These are phyloP conservation scores for Cepaea hortensis DNA, from an alignment of 2,888 invertebrate species.

Conservation along the genomic window DNA sequence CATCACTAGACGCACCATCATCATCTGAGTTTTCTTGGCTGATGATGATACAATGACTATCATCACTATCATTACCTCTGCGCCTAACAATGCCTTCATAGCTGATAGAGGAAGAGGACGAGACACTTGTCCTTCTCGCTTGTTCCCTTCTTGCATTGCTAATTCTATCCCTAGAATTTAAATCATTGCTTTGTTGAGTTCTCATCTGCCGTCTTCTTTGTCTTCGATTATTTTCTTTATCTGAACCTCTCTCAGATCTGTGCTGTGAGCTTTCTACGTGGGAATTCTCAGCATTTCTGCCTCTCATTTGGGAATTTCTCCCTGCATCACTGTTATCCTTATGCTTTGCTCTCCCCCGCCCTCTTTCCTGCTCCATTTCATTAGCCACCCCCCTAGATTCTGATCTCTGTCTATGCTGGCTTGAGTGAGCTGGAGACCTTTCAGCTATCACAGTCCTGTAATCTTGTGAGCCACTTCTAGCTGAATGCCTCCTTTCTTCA, in stretches of 20 bases:
- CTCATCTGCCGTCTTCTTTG: constrained; percentile 23
- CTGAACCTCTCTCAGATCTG: constrained; percentile 48
- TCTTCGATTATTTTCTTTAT: constrained; percentile 49
- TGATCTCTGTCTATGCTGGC: constrained; percentile 50
- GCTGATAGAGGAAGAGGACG: constrained; percentile 23
- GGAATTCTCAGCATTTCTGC: constrained; percentile 43
- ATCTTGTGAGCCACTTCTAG: constrained; percentile 35
- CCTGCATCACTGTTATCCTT: constrained; percentile 33
- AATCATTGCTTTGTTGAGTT: constrained; percentile 27
- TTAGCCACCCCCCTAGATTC: constrained; percentile 49
- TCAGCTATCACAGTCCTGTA: constrained; percentile 37
- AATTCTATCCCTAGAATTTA: constrained; percentile 36
- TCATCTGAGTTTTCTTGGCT: constrained; percentile 23
- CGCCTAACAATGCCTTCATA: not conserved
- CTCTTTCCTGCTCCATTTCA: constrained; percentile 48
- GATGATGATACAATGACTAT: not conserved
- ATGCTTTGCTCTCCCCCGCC: constrained; percentile 51
- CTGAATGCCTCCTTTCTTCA: constrained; percentile 47
- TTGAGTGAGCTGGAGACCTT: constrained; percentile 51
- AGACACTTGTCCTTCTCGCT: constrained; percentile 25
- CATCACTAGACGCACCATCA: constrained; percentile 46
- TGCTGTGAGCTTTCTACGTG: constrained; percentile 41
- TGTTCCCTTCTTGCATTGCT: constrained; percentile 33
- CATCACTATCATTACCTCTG: not conserved
- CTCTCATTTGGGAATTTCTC: constrained; percentile 40